phyloP scores from a whole-genome alignment of 2,113 vertebrate genomes.

The Cinclus mexicanus region DNA sequence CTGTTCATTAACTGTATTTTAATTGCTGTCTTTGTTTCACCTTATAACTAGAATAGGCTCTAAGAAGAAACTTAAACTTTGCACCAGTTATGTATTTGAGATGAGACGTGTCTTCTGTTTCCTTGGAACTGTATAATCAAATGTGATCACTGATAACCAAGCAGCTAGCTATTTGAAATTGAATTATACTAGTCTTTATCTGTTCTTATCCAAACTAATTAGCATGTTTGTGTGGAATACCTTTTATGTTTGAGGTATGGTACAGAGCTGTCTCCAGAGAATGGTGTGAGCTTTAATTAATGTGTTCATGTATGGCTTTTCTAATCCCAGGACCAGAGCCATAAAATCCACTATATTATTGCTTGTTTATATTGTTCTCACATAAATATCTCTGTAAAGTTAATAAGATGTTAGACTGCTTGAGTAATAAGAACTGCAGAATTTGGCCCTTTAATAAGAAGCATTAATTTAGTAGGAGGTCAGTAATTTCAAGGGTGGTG shows the following conservation, averaged over 20 bases:
- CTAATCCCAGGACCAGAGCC: not conserved
- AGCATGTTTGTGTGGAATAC: not conserved
- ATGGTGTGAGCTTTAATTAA: not conserved
- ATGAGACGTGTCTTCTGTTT: not conserved
- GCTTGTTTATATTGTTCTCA: not conserved
- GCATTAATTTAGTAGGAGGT: not conserved
- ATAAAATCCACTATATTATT: not conserved
- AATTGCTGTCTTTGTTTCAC: not conserved
- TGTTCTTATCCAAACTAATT: not conserved
- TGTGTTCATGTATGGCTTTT: not conserved
- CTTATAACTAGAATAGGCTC: not conserved
- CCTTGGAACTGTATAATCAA: not conserved
- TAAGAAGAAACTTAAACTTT: not conserved
- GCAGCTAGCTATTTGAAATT: not conserved
- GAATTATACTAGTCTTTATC: not conserved
- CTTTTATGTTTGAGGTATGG: not conserved
- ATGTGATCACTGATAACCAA: not conserved
- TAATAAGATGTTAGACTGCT: slow-evolving; percentile 21
- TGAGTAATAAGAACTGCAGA: slow-evolving; percentile 33
- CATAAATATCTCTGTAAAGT: not conserved
- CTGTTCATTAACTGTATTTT: not conserved
- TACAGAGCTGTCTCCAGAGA: not conserved
- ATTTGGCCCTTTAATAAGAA: slow-evolving; percentile 13
- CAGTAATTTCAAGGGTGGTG: not conserved
- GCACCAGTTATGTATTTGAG: not conserved